phyloP scores from a whole-genome alignment of 2,797 vertebrate species.

The Siniperca scherzeri region DNA sequence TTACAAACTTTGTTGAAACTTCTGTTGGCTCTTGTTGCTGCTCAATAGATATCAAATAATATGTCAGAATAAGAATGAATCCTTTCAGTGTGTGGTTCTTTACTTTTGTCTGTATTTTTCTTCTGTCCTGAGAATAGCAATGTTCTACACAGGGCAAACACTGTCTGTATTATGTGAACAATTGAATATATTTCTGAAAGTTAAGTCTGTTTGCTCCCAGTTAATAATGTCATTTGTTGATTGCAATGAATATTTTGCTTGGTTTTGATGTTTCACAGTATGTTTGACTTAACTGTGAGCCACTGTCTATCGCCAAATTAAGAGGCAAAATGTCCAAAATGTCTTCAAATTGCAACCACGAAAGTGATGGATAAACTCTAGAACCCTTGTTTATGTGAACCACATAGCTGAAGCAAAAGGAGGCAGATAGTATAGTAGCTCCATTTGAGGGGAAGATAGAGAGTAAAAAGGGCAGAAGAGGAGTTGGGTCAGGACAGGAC shows the following conservation, averaged over 20 bases:
- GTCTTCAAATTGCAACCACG: neutral
- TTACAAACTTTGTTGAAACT: constrained; percentile 46
- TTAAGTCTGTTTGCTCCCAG: neutral
- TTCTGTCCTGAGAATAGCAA: constrained; percentile 7
- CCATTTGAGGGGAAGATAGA: constrained; percentile 2
- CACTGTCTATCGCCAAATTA: neutral
- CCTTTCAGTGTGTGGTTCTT: constrained; percentile 5
- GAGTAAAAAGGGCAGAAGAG: constrained; percentile 20
- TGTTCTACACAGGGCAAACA: neutral
- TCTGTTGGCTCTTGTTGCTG: constrained; percentile 30
- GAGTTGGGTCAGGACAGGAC: constrained; percentile 46
- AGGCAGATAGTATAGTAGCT: neutral
- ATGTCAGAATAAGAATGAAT: constrained; percentile 15
- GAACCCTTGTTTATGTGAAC: neutral
- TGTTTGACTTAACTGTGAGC: constrained; percentile 19
- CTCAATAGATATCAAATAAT: constrained; percentile 30
- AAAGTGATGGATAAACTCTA: neutral
- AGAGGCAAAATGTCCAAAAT: neutral
- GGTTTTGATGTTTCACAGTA: neutral
- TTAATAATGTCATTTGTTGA: neutral
- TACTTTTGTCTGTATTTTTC: constrained; percentile 12
- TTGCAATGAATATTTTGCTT: neutral
- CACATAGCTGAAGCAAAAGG: constrained; percentile 13
- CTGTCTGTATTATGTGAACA: constrained; percentile 4
- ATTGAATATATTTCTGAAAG: neutral